These are phyloP conservation scores for Sigmodon hispidus DNA, from an alignment of 2,113 vertebrate genomes.

Conservation along the genomic window DNA sequence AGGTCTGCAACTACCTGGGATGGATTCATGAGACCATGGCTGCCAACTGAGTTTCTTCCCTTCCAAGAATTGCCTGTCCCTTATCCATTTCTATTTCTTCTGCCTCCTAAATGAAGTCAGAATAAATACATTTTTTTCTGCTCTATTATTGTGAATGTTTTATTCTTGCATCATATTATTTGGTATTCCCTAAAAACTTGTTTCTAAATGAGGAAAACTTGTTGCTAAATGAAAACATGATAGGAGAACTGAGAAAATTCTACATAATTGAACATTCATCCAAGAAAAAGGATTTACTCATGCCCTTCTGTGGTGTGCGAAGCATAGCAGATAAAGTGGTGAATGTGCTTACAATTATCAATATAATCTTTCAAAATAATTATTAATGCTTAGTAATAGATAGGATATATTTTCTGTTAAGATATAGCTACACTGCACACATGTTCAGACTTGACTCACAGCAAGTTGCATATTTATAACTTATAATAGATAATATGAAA, in stretches of 20 bases:
- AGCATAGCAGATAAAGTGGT: rapidly evolving
- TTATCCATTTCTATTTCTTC: neutral
- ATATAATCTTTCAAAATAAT: neutral
- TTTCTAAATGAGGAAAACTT: neutral
- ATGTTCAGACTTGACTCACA: neutral
- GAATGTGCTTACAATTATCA: neutral
- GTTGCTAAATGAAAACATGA: neutral
- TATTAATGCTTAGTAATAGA: too few relatives aligned
- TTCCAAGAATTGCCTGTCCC: rapidly evolving
- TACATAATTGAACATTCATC: neutral
- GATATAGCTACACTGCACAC: neutral
- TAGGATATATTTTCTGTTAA: neutral
- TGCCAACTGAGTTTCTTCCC: slow-evolving; percentile 35
- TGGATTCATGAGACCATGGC: slow-evolving; percentile 86
- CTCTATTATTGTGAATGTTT: neutral
- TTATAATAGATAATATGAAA: neutral
- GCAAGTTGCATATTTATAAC: neutral
- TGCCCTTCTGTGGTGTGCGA: neutral
- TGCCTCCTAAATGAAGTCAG: neutral
- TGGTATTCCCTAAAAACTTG: neutral
- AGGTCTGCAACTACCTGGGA: slow-evolving; percentile 83
- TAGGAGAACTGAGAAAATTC: neutral
- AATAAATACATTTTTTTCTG: slow-evolving; percentile 46
- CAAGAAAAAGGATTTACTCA: neutral
- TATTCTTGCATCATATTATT: neutral